Conservation (phyloP, 2,888 invertebrate species). For the Papilio elwesi region DNA sequence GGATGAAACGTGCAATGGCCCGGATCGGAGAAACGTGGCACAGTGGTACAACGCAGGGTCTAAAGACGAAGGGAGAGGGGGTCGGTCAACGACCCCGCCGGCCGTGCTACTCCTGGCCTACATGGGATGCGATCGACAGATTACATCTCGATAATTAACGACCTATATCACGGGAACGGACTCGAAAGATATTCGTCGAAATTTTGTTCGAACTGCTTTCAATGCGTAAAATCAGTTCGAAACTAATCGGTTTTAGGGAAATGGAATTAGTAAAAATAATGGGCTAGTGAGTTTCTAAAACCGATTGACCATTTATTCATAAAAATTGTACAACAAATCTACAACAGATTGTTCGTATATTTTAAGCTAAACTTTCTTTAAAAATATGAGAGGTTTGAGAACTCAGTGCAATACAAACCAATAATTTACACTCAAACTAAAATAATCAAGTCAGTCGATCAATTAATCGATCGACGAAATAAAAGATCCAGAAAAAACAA, state of each 20-base stretch:
- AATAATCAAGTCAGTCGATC: background rate
- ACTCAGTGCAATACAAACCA: background rate
- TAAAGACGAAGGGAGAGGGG: constrained; percentile 58
- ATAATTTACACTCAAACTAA: background rate
- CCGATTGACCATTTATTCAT: background rate
- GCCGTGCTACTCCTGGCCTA: constrained; percentile 81
- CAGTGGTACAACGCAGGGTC: constrained; percentile 57
- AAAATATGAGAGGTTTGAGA: background rate
- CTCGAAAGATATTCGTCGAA: background rate
- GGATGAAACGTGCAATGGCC: constrained; percentile 61
- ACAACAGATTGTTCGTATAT: background rate
- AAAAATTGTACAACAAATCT: background rate
- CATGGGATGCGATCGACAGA: constrained; percentile 55
- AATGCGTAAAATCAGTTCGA: background rate
- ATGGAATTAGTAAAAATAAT: too few relatives aligned
- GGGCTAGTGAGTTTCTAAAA: too few relatives aligned
- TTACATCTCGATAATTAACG: constrained; percentile 32
- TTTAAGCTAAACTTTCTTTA: constrained; percentile 6
- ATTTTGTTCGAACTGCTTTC: background rate
- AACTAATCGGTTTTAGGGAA: too few relatives aligned
- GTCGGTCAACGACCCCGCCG: constrained; percentile 70
- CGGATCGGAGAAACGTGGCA: constrained; percentile 70
- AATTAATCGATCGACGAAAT: constrained; percentile 1
- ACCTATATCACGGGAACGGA: constrained; percentile 12
- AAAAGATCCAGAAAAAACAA: constrained; percentile 1